Evolutionary conservation across 2,888 invertebrate genomes (phyloP), one percentile per base, ranked within the genome.

Genomic region (Meiosimyza platycephala): DNA sequence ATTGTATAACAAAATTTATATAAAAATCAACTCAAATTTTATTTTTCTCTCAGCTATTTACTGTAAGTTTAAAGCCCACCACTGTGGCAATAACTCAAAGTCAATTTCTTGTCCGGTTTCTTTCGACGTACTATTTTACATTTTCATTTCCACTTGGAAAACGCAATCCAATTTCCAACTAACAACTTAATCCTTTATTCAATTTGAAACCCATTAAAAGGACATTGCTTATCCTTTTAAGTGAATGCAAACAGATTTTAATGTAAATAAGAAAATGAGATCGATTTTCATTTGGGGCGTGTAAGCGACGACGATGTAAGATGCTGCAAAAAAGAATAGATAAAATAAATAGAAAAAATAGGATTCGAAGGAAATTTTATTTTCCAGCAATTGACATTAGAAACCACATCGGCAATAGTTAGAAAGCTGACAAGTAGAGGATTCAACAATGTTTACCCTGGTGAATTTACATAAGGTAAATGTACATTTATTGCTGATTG

Each of bases 121-220:
- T 50, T 48, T 40, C 60, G 12, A 2, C 18, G 15, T 60, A 71
- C 40, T 40, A 50, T 60, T 50, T 52, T 47, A 62, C 62, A 51
- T 62, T 70, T 54, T 70, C 70, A 76, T 75, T 80, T 77, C 75
- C 78, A 79, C 76, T 81, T 76, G 80, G 78, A 80, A 79, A 80
- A 82, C 80, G 80, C 81, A 84, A 84, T 81, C 83, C 84, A 83
- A 85, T 84, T 85, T 84, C 80, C 82, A 83, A 86, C 84, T 85
- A 85, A 86, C 86, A 85, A 86, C 83, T 82, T 86, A 86, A 86
- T 86, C 86, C 85, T 85, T 86, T 86, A 86, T 86, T 86, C 86
- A 86, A 86, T 86, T 86, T 85, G 83, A 82, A 86, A 85, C 85
- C 86, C 86, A 86, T 86, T 86, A 86, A 86, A 85, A 85, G 85